Base-by-base conservation (phyloP, 2,797 vertebrate species). In the Arnoldichthys spilopterus region DNA sequence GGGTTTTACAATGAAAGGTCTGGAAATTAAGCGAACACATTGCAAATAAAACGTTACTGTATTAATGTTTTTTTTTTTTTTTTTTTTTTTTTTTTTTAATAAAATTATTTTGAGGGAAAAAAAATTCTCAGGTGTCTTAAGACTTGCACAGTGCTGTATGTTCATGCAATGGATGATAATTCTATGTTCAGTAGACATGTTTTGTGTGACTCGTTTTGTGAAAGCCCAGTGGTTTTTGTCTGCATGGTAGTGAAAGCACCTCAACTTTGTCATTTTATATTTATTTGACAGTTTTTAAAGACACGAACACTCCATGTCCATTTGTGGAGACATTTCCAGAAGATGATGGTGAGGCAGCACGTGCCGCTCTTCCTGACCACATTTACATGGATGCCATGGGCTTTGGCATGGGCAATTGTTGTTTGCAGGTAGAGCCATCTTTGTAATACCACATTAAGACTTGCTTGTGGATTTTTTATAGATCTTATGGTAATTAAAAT, bases 301-400 rank as follows among this genome's bases (percentile, higher is more conserved):
- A 99, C 90, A 94, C 93, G 89, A 93, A 94, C 83, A 98, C 97
- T 0, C 94, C 93, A 0, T 95, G 94, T 80, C 98, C 97, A 0
- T 99, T 99, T 84, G 87, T 95, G 61, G 98, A 99, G 92, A 83
- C 75, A 0, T 99, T 99, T 91, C 93, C 95, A 0, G 92, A 95
- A 79, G 96, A 98, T 7, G 95, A 96, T 1, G 96, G 95, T 4
- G 97, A 98, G 85, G 95, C 94, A 0, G 91, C 92, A 4, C 92
- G 89, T 76, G 97, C 95, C 0, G 92, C 95, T 8, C 92, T 97
- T 6, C 95, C 96, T 0, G 95, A 98, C 84, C 96, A 97, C 49
- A 96, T 99, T 87, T 99, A 99, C 84, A 98, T 99, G 98, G 98
- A 99, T 22, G 96, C 96, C 85, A 98, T 98, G 97, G 98, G 98